Evolutionary conservation across 2,113 vertebrate species (phyloP), one percentile per base, ranked within the genome.

Genomic region (Pelecanus crispus): DNA sequence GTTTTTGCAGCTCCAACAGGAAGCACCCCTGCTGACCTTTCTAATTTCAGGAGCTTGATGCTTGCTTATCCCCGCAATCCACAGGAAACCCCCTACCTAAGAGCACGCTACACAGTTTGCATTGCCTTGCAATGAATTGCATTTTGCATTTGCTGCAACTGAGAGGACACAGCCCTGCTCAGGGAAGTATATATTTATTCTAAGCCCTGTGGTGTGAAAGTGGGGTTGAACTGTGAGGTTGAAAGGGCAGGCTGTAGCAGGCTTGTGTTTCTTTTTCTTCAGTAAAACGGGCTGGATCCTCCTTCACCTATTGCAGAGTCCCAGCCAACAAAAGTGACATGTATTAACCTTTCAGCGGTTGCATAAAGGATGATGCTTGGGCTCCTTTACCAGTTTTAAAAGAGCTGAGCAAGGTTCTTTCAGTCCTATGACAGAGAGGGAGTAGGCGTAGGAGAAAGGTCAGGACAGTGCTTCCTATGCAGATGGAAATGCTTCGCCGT

Each of bases 381-480:
- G 78, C 81, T 95, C 84, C 49, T 92, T 95, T 91, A 91, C 87
- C 93, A 95, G 93, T 61, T 90, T 40, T 20, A 59, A 96, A 96
- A 96, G 61, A 90, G 94, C 95, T 96, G 95, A 96, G 92, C 2
- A 3, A 95, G 78, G 77, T 52, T 92, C 61, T 95, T 95, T 92
- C 53, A 68, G 78, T 13, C 44, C 91, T 56, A 78, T 95, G 91
- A 96, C 93, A 91, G 94, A 86, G 89, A 95, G 78, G 81, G 96
- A 97, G 93, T 91, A 79, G 96, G 96, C 14, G 45, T 85, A 88
- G 87, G 65, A 92, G 73, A 78, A 68, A 96, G 94, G 96, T 97
- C 95, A 96, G 66, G 84, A 82, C 78, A 61, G 44, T 2, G 49
- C 70, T 84, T 96, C 92, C 93, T 96, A 94, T 96, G 87, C 7